Percentiles rank a stretch among this genome's conserved stretches.
Evolutionary conservation across 2,113 vertebrate species (phyloP).

Genomic region (Isurus oxyrinchus): DNA sequence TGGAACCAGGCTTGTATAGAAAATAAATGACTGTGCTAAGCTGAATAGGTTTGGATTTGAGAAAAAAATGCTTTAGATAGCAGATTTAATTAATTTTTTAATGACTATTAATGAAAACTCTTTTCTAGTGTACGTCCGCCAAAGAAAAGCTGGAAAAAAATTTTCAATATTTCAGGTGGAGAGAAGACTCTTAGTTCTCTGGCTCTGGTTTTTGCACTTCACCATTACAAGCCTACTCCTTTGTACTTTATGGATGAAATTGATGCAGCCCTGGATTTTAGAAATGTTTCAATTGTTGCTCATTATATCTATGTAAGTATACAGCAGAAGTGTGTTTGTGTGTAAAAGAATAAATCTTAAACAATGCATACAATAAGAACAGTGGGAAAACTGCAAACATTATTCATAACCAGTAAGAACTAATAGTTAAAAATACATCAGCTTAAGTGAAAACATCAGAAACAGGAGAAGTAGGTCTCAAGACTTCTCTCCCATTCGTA

Average conservation of each 20-base stretch:
- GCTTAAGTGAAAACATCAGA: not conserved
- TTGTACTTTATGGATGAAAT: slow-evolving; percentile 99
- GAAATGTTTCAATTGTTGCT: slow-evolving; percentile 96
- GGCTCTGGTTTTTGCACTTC: slow-evolving; percentile 91
- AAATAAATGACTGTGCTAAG: not conserved
- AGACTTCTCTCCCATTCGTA: not conserved
- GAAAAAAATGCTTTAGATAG: not conserved
- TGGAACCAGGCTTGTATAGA: not conserved
- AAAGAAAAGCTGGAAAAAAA: slow-evolving; percentile 99
- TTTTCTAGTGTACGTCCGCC: slow-evolving; percentile 82
- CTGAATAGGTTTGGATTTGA: not conserved
- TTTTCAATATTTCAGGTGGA: slow-evolving; percentile 93
- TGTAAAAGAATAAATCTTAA: not conserved
- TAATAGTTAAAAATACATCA: not conserved
- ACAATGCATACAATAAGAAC: not conserved
- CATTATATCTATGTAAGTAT: slow-evolving; percentile 92
- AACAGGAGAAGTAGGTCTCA: not conserved
- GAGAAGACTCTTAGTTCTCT: slow-evolving; percentile 95
- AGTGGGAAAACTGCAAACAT: not conserved
- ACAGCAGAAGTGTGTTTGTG: not conserved
- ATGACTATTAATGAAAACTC: not conserved
- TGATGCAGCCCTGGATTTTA: slow-evolving; percentile 93
- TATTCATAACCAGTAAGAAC: not conserved
- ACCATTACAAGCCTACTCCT: slow-evolving; percentile 93
- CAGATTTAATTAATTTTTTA: not conserved